Base-by-base conservation (phyloP, 1,140 invertebrate species). In the Zaprionus camerounensis region DNA sequence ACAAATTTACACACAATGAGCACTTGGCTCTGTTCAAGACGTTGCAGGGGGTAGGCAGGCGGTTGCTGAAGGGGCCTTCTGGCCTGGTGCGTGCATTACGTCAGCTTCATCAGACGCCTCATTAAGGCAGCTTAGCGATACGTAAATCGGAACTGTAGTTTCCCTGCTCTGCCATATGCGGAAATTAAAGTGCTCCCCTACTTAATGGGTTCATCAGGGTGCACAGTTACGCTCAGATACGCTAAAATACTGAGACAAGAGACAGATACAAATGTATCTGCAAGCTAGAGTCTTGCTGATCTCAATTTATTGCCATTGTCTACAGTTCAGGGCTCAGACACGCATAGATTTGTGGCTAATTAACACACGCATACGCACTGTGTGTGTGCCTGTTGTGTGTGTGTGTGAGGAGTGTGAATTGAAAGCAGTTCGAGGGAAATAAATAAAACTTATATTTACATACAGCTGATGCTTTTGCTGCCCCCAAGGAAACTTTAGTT, bases 1-100 rank as follows among this genome's bases (percentile, higher is more conserved):
- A 85, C 85, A 90, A 90, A 90, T 90, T 90, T 91, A 90, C 85
- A 90, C 86, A 90, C 85, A 90, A 90, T 90, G 86, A 68, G 63
- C 71, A 69, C 66, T 80, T 78, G 68, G 76, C 53, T n/a, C n/a
- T 13, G 41, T 41, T 49, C 53, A 41, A 6, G 77, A 17, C 1
- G 7, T 1, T n/a, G n/a, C 6, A 7, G 7, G 5, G 2, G n/a
- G 6, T 3, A 1, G n/a, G n/a, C 6, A 6, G 15, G 38, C 15
- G 38, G 38, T 1, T 20, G 38, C 24, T 26, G 2, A 15, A n/a
- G 38, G 26, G 79, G 68, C 77, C 83, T 90, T 70, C 68, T 65
- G 78, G 68, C 76, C 7, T 17, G 41, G 74, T 84, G 84, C 85
- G 85, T 90, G 81, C 71, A 73, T 88, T 88, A 81, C 85, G 78